Conservation (phyloP, 2,888 invertebrate species). For the Pseudococcus viburni region DNA sequence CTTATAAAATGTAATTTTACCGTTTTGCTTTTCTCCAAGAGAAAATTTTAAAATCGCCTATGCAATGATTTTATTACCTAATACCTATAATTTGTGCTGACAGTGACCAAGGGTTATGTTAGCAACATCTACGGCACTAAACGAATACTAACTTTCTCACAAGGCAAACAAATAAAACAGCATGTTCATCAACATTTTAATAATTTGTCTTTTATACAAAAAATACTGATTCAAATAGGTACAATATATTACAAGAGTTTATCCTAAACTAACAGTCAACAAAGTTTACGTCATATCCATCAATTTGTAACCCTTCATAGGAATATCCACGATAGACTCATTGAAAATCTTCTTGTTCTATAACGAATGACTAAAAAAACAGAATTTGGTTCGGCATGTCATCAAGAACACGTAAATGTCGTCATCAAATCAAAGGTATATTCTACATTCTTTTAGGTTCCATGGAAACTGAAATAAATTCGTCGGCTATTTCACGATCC, state of each 20-base stretch:
- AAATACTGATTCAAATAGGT: background rate
- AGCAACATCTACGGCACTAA: too few species aligned
- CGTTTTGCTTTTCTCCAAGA: too few species aligned
- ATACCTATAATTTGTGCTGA: too few species aligned
- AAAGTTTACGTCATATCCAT: background rate
- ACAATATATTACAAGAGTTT: background rate
- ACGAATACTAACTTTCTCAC: too few species aligned
- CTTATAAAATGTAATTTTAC: too few species aligned
- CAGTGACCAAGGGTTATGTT: too few species aligned
- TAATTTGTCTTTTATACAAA: background rate
- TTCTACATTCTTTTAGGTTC: constrained; percentile 69
- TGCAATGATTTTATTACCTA: too few species aligned
- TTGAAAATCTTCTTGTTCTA: background rate
- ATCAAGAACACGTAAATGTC: background rate
- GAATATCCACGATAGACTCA: background rate
- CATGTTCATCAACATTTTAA: too few species aligned
- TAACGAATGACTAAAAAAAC: background rate
- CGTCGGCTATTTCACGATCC: constrained; percentile 72
- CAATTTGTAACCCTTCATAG: background rate
- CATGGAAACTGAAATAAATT: constrained; percentile 72
- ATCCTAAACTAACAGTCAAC: background rate
- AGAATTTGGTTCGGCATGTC: background rate
- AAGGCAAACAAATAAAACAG: background rate
- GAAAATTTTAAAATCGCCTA: too few species aligned
- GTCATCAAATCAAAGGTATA: background rate